phyloP scores from a whole-genome alignment of 2,888 invertebrate genomes.

The Phyllotreta cruciferae region DNA sequence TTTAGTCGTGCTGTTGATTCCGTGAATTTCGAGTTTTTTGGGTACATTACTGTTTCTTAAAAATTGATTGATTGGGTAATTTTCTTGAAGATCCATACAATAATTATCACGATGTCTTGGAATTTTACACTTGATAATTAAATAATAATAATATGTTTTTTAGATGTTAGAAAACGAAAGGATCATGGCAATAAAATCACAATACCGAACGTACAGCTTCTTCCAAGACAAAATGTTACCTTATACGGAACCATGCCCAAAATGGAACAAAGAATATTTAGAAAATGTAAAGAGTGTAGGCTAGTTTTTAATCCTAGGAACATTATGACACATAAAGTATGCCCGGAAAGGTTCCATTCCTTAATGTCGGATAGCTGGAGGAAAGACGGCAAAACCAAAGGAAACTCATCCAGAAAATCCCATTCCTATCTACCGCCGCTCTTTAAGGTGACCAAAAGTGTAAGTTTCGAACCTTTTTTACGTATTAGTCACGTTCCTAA shows the following conservation, averaged over 20 bases:
- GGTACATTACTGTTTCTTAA: neutral
- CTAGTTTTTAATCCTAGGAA: slow-evolving; percentile 40
- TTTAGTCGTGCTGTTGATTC: too few relatives aligned
- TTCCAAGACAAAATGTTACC: slow-evolving; percentile 54
- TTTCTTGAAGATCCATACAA: slow-evolving; percentile 10
- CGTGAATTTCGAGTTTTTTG: neutral
- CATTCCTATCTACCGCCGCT: slow-evolving; percentile 40
- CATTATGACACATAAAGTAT: slow-evolving; percentile 43
- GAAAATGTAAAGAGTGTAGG: slow-evolving; percentile 54
- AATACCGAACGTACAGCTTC: slow-evolving; percentile 46
- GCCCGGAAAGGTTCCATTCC: slow-evolving; percentile 45
- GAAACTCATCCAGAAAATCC: slow-evolving; percentile 48
- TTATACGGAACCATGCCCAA: slow-evolving; percentile 56
- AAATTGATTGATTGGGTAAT: neutral
- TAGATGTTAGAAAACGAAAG: slow-evolving; percentile 31
- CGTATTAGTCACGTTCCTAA: neutral
- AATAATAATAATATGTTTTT: slow-evolving; percentile 12
- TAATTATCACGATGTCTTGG: neutral
- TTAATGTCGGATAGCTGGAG: slow-evolving; percentile 46
- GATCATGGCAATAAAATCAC: slow-evolving; percentile 21
- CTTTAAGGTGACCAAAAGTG: slow-evolving; percentile 47
- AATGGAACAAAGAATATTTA: slow-evolving; percentile 54
- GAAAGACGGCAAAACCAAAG: slow-evolving; percentile 53
- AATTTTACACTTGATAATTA: neutral
- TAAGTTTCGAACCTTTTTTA: neutral